Evolutionary conservation across 1,140 invertebrate species (phyloP), one percentile per base, ranked within the genome.

Genomic region (Lordiphosa collinella): DNA sequence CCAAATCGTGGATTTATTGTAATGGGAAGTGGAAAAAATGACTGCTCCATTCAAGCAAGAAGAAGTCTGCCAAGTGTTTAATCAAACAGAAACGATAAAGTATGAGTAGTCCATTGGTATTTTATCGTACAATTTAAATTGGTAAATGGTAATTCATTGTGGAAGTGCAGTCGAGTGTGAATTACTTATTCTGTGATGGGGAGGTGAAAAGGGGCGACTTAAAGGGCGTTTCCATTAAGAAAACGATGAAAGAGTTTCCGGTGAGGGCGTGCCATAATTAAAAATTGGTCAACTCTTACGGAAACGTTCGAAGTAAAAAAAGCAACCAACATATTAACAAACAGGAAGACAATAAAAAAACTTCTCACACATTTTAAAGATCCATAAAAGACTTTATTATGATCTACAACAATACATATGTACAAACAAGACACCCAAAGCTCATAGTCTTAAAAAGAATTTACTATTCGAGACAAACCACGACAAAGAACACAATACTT

Each of bases 151-250:
- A 25, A 25, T 25, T 25, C 22, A 25, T 25, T 37, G 36, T 47
- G 34, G 11, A 16, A 50, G 53, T 58, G 68, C 75, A 79, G 60
- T 79, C 63, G 40, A 65, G 74, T 79, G 74, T 79, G 75, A 79
- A 79, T 63, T 79, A 55, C 69, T 48, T 25, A 25, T 3, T 2
- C 2, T 18, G 18, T 2, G 18, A n/a, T n/a, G n/a, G n/a, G n/a
- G n/a, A n/a, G n/a, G n/a, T n/a, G n/a, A n/a, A 18, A 18, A 18
- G 18, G 4, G 18, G 18, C 18, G 4, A 18, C 18, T 0, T 4
- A 11, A 47, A 47, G 46, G 37, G n/a, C n/a, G n/a, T n/a, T n/a
- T 6, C 22, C 22, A 7, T 25, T 7, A 7, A 25, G 22, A 6
- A 25, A 25, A 25, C 5, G 22, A 25, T 25, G 22, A 7, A 7